Percentiles rank a stretch among this genome's conserved stretches.
phyloP scores from a whole-genome alignment of 2,797 vertebrate genomes.

The Pagetopsis macropterus region DNA sequence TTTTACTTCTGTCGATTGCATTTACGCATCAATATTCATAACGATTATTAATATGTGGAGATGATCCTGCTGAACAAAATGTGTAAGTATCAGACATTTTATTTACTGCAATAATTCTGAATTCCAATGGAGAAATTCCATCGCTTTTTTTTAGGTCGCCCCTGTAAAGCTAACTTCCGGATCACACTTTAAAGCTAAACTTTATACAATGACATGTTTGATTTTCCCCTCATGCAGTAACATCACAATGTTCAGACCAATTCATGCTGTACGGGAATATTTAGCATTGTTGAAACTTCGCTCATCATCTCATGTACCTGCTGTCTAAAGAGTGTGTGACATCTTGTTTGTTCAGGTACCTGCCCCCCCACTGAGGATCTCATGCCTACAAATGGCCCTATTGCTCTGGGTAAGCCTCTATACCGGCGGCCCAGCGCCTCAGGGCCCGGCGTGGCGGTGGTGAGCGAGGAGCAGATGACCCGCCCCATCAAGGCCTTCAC shows the following conservation, averaged over 20 bases:
- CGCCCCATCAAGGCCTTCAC: slow-evolving; percentile 97
- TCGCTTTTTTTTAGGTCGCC: no score
- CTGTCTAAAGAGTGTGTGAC: neutral
- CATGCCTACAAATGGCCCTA: slow-evolving; percentile 90
- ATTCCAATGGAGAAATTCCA: no score
- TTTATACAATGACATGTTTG: neutral
- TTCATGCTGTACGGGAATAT: neutral
- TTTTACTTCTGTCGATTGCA: no score
- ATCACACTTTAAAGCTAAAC: neutral
- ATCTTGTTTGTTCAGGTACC: slow-evolving; percentile 62
- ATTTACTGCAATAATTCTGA: no score
- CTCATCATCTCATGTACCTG: neutral
- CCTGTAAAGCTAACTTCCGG: no score
- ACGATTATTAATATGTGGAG: no score
- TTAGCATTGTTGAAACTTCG: neutral
- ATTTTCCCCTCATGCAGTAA: neutral
- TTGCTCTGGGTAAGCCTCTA: slow-evolving; percentile 89
- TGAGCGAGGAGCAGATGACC: slow-evolving; percentile 97
- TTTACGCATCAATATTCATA: no score
- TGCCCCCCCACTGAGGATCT: slow-evolving; percentile 85
- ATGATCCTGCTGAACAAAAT: no score
- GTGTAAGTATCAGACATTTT: no score
- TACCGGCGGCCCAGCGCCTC: slow-evolving; percentile 85
- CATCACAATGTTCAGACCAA: neutral
- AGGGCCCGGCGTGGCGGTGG: slow-evolving; percentile 81